These are phyloP conservation scores for Periplaneta americana DNA, from an alignment of 1,140 invertebrate species.

Conservation along the genomic window DNA sequence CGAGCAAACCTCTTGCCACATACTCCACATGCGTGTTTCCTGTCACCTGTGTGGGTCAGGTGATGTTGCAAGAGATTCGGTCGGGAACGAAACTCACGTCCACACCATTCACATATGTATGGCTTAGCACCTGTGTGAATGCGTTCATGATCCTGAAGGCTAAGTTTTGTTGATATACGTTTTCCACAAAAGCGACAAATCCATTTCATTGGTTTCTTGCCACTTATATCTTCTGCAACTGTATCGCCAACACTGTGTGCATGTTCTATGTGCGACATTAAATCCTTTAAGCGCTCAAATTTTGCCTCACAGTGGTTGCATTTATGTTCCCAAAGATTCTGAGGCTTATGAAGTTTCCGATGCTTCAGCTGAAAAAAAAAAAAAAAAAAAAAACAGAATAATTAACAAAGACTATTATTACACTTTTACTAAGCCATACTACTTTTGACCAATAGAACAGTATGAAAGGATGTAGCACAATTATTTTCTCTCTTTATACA, in stretches of 20 bases:
- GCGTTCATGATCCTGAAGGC: slow-evolving; percentile 39
- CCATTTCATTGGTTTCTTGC: slow-evolving; percentile 24
- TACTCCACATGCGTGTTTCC: slow-evolving; percentile 39
- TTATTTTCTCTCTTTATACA: slow-evolving; percentile 22
- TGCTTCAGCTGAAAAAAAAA: slow-evolving; percentile 15
- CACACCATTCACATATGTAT: slow-evolving; percentile 48
- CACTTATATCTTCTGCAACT: slow-evolving; percentile 19
- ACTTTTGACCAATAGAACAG: too few relatives aligned
- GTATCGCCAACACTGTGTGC: slow-evolving; percentile 22
- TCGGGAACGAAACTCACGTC: slow-evolving; percentile 40
- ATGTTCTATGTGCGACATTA: slow-evolving; percentile 26
- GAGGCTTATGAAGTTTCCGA: slow-evolving; percentile 25
- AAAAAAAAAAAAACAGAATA: too few relatives aligned
- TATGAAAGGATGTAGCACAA: slow-evolving; percentile 21
- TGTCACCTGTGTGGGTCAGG: slow-evolving; percentile 12
- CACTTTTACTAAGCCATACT: too few relatives aligned
- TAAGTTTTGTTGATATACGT: slow-evolving; percentile 26
- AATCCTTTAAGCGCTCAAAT: slow-evolving; percentile 27
- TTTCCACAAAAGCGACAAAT: slow-evolving; percentile 31
- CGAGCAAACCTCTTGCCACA: slow-evolving; percentile 46
- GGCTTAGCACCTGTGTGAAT: slow-evolving; percentile 46
- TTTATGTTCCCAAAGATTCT: slow-evolving; percentile 31
- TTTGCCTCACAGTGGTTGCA: slow-evolving; percentile 39
- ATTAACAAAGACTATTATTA: too few relatives aligned
- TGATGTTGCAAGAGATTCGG: slow-evolving; percentile 10